phyloP scores from a whole-genome alignment of 2,113 vertebrate species.

The Cnemophilus loriae region DNA sequence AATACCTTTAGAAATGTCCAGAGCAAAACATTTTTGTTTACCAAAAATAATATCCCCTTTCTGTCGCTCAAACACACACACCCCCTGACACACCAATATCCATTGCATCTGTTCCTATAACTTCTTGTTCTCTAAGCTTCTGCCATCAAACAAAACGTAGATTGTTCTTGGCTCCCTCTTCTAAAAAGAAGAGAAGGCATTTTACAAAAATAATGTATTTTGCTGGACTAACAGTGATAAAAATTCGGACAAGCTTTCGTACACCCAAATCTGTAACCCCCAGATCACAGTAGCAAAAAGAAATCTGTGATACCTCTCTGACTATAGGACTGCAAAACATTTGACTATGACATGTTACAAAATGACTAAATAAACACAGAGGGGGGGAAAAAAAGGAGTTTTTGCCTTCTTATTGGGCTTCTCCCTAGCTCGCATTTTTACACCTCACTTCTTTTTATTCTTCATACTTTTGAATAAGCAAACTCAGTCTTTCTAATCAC shows the following conservation, averaged over 20 bases:
- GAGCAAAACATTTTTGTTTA: not conserved
- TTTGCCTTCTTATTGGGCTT: not conserved
- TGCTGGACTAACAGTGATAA: not conserved
- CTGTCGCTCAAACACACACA: not conserved
- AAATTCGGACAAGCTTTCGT: not conserved
- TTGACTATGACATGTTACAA: not conserved
- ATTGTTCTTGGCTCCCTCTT: not conserved
- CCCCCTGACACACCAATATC: not conserved
- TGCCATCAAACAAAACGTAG: not conserved
- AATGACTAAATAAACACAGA: not conserved
- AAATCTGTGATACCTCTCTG: not conserved
- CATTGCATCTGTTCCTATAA: not conserved
- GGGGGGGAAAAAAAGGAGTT: rapidly evolving
- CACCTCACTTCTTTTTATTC: not conserved
- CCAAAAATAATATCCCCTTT: not conserved
- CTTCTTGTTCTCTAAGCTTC: not conserved
- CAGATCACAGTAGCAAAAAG: not conserved
- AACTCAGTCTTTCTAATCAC: not conserved
- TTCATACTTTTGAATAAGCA: not conserved
- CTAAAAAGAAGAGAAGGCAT: not conserved
- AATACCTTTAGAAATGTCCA: not conserved
- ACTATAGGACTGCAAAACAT: not conserved
- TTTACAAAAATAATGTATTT: not conserved
- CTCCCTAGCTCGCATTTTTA: not conserved
- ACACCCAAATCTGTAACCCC: rapidly evolving